A percentile compares a stretch with the other conserved stretches of the same genome.
Conservation (phyloP, 2,888 invertebrate genomes). For the Scaptodrosophila latifasciaeformis region DNA sequence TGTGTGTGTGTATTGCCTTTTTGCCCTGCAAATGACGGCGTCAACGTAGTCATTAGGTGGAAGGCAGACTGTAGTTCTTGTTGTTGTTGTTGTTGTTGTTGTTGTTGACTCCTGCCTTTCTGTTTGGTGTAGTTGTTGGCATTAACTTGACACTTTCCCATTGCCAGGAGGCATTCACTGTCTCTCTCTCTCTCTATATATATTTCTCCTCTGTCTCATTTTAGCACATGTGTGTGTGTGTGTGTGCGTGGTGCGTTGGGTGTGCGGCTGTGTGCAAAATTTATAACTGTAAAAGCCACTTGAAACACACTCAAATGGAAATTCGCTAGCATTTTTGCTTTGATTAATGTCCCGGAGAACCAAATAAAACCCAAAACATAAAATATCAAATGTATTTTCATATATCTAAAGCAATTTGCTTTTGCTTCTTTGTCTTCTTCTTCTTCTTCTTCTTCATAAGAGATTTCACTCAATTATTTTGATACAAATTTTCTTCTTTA, state of each 20-base stretch:
- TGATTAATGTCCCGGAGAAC: constrained; percentile 61
- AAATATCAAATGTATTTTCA: constrained; percentile 33
- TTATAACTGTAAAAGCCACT: constrained; percentile 67
- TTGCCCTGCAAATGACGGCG: constrained; percentile 55
- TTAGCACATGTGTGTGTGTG: constrained; percentile 10
- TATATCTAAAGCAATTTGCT: no score
- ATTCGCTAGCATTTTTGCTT: constrained; percentile 58
- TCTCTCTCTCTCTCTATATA: constrained; percentile 14
- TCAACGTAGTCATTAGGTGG: constrained; percentile 61
- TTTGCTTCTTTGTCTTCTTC: no score
- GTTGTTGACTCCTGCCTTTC: constrained; percentile 21
- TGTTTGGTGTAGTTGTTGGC: constrained; percentile 54
- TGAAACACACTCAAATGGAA: constrained; percentile 64
- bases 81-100: constrained; percentile 15
- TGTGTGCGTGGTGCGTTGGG: constrained; percentile 22
- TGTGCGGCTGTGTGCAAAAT: constrained; percentile 41
- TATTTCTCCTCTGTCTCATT: constrained; percentile 23
- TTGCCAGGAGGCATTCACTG: constrained; percentile 40
- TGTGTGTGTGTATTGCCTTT: constrained; percentile 27
- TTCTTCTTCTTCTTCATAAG: no score
- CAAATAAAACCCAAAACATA: constrained; percentile 59
- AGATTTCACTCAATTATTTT: no score
- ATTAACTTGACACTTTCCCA: constrained; percentile 66
- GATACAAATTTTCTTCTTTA: no score
- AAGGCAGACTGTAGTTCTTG: not conserved